Conservation (phyloP, 2,113 vertebrate genomes). For the Neofelis nebulosa region DNA sequence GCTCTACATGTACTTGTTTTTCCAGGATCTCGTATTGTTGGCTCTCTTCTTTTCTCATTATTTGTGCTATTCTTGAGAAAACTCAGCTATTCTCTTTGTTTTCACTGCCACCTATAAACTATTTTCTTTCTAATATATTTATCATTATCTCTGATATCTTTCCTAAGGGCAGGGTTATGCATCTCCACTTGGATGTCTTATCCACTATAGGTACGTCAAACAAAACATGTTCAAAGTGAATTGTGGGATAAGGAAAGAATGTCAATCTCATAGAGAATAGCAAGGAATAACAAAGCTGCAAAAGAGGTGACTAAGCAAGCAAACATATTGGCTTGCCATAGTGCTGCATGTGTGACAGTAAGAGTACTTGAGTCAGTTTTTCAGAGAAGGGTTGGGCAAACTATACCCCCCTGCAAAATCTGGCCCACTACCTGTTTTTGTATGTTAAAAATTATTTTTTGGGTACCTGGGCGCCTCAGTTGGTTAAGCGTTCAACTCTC, state of each 20-base stretch:
- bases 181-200: not conserved
- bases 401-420: not conserved
- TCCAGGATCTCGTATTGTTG: not conserved
- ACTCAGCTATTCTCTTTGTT: not conserved
- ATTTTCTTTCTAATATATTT: conserved; percentile 3
- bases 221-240: not conserved
- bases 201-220: not conserved
- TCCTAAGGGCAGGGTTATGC: not conserved
- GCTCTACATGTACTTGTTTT: not conserved
- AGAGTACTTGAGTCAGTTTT: not conserved
- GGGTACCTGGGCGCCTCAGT: no score
- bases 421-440: not conserved
- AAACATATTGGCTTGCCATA: not conserved
- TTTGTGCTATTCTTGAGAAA: not conserved
- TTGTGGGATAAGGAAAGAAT: not conserved
- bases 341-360: not conserved
- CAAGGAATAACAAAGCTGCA: not conserved
- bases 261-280: not conserved
- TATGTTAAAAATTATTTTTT: not conserved
- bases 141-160: not conserved
- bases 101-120: not conserved
- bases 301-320: not conserved
- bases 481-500: no score
- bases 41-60: not conserved
- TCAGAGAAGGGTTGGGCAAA: not conserved